Conservation (phyloP, 1,140 invertebrate genomes). For the Platorchestia sp. region DNA sequence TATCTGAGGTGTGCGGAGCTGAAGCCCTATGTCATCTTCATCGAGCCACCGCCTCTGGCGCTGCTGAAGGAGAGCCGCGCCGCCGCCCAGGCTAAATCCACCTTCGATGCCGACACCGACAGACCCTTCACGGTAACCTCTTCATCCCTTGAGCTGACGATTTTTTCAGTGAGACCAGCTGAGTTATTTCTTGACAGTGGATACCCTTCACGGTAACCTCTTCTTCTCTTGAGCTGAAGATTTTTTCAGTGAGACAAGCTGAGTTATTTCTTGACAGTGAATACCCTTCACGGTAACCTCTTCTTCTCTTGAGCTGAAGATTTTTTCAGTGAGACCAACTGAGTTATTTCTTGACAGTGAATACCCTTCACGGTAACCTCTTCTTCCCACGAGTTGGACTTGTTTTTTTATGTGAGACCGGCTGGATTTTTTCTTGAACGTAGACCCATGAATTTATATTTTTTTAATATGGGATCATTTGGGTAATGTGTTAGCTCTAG, state of each 20-base stretch:
- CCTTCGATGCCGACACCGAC: slow-evolving; percentile 90
- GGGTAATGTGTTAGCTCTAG: too few species aligned
- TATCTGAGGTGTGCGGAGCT: slow-evolving; percentile 89
- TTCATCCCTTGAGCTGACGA: not conserved
- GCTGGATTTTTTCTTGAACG: too few species aligned
- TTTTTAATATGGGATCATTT: too few species aligned
- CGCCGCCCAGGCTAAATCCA: slow-evolving; percentile 85
- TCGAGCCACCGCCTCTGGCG: slow-evolving; percentile 91
- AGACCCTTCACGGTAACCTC: slow-evolving; percentile 87
- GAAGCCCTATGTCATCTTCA: slow-evolving; percentile 95
- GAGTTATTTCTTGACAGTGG: not conserved
- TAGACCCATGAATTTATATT: too few species aligned
- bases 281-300: slow-evolving; percentile 86
- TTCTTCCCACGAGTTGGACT: too few species aligned
- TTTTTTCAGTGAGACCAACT: not conserved
- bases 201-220: too few species aligned
- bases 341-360: not conserved
- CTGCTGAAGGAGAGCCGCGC: slow-evolving; percentile 86
- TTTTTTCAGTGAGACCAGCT: not conserved
- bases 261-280: too few species aligned
- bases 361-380: too few species aligned
- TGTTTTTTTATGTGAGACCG: too few species aligned
- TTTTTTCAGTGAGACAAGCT: too few species aligned
- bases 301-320: not conserved
- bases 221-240: too few species aligned